Conservation (phyloP, 2,797 vertebrate genomes). For the Eremophila alpestris region DNA sequence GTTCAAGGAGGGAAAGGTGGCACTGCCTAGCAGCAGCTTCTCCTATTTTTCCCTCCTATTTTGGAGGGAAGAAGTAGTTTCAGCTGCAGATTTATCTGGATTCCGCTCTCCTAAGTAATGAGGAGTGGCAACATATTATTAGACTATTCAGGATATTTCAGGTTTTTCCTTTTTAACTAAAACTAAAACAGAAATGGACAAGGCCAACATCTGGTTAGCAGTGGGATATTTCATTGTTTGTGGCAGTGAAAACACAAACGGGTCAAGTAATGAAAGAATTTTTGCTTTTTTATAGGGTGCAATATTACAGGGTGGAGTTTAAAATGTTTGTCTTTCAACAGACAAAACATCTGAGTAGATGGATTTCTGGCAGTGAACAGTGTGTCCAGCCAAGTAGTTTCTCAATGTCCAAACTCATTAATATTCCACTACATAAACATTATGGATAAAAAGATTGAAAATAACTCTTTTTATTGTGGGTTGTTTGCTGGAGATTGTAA, state of each 20-base stretch:
- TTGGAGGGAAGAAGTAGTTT: background rate
- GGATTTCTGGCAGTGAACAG: conserved; percentile 33
- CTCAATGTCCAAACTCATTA: conserved; percentile 56
- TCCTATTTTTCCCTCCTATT: background rate
- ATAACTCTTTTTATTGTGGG: conserved; percentile 29
- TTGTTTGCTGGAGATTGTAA: conserved; percentile 19
- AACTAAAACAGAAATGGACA: background rate
- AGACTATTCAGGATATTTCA: background rate
- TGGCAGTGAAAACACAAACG: background rate
- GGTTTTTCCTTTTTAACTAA: background rate
- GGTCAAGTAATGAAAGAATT: background rate
- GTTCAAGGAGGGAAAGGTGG: background rate
- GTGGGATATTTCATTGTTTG: background rate
- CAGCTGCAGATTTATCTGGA: background rate
- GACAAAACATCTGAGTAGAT: conserved; percentile 50
- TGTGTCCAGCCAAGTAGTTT: conserved; percentile 40
- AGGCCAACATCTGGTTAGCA: conserved; percentile 11
- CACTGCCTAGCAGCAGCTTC: background rate
- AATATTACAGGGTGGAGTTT: conserved; percentile 51
- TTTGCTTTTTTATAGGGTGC: background rate
- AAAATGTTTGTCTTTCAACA: conserved; percentile 57
- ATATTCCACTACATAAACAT: conserved; percentile 49
- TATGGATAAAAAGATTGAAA: conserved; percentile 48
- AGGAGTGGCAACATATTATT: background rate
- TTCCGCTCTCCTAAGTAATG: background rate